Percentiles rank a stretch among this genome's conserved stretches.
Evolutionary conservation across 2,113 vertebrate species (phyloP).

Genomic region (Semnornis frantzii): DNA sequence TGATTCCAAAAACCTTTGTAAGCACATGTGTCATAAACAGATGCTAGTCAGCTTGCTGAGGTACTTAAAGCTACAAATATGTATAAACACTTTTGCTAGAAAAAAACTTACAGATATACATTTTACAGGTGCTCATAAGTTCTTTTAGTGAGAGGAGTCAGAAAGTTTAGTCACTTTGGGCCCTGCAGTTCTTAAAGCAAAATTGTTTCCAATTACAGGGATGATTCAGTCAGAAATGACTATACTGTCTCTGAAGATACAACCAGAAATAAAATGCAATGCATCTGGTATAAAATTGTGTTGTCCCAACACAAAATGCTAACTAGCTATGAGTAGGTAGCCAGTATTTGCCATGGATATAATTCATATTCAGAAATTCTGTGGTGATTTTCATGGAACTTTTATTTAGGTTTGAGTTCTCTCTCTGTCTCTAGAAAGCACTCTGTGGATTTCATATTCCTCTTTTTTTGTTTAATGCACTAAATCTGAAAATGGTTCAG

Average conservation of each 20-base stretch:
- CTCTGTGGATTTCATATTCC: background rate
- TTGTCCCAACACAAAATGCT: background rate
- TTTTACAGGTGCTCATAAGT: background rate
- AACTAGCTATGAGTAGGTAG: background rate
- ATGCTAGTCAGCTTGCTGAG: background rate
- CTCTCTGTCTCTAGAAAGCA: background rate
- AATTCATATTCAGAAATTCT: background rate
- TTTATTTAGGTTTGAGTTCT: background rate
- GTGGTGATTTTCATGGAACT: background rate
- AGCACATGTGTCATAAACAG: background rate
- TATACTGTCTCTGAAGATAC: background rate
- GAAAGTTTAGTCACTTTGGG: background rate
- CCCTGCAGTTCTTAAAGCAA: background rate
- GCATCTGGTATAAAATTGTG: background rate
- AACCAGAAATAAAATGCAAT: background rate
- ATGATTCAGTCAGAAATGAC: background rate
- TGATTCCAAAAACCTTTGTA: background rate
- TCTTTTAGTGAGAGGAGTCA: background rate
- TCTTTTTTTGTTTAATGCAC: background rate
- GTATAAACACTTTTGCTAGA: background rate
- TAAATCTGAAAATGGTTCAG: background rate
- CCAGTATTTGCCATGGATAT: background rate
- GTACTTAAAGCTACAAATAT: background rate
- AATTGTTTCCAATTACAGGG: background rate
- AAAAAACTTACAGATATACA: background rate